Conservation (phyloP, 2,113 vertebrate species). For the Chloropsis hardwickii region DNA sequence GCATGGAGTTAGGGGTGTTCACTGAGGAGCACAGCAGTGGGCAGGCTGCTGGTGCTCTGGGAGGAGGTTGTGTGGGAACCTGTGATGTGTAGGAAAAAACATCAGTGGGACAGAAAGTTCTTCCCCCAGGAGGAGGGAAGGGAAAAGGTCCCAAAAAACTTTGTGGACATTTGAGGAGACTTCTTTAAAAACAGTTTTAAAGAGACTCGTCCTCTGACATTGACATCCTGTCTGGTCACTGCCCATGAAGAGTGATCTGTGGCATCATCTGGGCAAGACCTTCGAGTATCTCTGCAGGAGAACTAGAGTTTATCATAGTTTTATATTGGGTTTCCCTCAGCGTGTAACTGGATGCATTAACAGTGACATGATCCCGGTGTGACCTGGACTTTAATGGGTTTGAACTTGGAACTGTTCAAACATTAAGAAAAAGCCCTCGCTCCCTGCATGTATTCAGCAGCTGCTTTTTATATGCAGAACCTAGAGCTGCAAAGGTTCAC, state of each 20-base stretch:
- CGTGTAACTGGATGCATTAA: conserved; percentile 62
- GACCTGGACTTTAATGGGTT: conserved; percentile 65
- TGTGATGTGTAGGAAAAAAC: neutral
- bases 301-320: conserved; percentile 40
- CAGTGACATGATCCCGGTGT: conserved; percentile 45
- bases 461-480: conserved; percentile 46
- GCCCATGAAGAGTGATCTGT: neutral
- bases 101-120: neutral
- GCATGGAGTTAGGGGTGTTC: neutral
- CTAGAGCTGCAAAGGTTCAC: neutral
- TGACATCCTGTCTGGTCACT: neutral
- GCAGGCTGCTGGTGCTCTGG: neutral
- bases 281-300: neutral
- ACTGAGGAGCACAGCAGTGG: accelerated
- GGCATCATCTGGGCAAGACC: conserved; percentile 42
- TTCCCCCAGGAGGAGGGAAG: neutral
- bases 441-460: conserved; percentile 23
- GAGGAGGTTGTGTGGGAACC: neutral
- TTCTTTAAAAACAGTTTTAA: neutral
- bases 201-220: neutral
- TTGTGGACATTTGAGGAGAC: neutral
- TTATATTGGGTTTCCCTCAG: conserved; percentile 57
- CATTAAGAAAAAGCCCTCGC: conserved; percentile 37
- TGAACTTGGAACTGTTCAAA: conserved; percentile 64
- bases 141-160: neutral